Evolutionary conservation across 1,140 invertebrate species (phyloP), one percentile per base, ranked within the genome.

Genomic region (Mactra quadrangularis): DNA sequence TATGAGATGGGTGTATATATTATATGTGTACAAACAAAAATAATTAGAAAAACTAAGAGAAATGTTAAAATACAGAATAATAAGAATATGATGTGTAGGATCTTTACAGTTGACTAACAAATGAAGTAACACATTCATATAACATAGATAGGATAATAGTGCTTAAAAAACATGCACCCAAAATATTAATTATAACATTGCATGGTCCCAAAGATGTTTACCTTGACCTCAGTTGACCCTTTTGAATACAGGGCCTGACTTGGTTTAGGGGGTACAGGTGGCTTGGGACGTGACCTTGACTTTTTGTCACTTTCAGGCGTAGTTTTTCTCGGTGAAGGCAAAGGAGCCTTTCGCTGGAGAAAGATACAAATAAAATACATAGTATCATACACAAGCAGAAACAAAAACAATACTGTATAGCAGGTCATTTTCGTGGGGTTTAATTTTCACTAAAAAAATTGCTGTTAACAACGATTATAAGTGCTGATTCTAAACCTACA

Each of bases 231-330:
- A 45, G 60, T 31, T 70, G 77, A 31, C 77, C 77, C 64, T 4
- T 45, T 60, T 59, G 70, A 35, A 33, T 33, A 15, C 33, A 64
- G 64, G 52, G 64, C 38, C 35, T 27, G 66, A 83, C 71, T 83
- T 52, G 41, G 64, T 62, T 76, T 88, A 13, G 87, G 87, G 59
- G 87, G 87, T 62, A 89, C 76, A 50, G 87, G 84, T 71, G 88
- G 88, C 78, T 85, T 86, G 52, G 86, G 84, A 52, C 81, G 64
- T 53, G 75, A 76, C 31, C 77, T 81, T 29, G 64, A 52, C 50
- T 41, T 33, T 22, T 66, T 68, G 47, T 85, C 72, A 74, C 47
- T 45, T 17, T 45, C 41, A 27, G 76, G 11, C 17, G 77, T 41
- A 19, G 27, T 50, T n/a, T 81, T 81, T 70, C 77, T 71, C 17